Evolutionary conservation across 35 echinoderm and acorn worm species (phyloP).

Genomic region (Eucidaris tribuloides): DNA sequence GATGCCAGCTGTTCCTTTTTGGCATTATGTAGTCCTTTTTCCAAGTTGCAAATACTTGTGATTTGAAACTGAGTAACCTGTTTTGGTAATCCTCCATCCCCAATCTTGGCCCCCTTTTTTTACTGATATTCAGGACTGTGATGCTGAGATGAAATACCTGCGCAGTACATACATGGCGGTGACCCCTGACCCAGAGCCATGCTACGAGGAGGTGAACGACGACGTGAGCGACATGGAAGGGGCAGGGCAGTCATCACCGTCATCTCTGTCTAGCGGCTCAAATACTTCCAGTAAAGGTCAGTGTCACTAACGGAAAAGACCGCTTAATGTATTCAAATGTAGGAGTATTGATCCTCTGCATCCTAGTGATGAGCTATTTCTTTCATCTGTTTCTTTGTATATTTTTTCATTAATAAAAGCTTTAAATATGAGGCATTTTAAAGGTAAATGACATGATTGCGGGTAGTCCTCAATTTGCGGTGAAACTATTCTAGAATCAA

Average conservation of each 20-base stretch:
- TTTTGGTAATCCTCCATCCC: background rate
- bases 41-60: background rate
- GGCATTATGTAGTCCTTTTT: background rate
- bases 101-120: background rate
- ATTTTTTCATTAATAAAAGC: too few relatives aligned
- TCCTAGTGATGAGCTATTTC: too few relatives aligned
- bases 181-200: background rate
- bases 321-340: too few relatives aligned
- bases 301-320: background rate
- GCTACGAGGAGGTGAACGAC: background rate
- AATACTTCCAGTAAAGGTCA: slow-evolving; percentile 15
- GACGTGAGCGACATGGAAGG: background rate
- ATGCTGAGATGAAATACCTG: slow-evolving; percentile 40
- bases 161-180: background rate
- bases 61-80: background rate
- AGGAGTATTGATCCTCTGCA: too few relatives aligned
- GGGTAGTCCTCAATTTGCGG: too few relatives aligned
- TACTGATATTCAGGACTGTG: slow-evolving; percentile 25
- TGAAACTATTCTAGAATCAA: too few relatives aligned
- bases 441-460: too few relatives aligned
- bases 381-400: too few relatives aligned
- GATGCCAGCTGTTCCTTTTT: too few relatives aligned
- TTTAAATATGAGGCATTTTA: too few relatives aligned
- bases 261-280: slow-evolving; percentile 9
- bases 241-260: background rate